A percentile compares a stretch with the other conserved stretches of the same genome.
These are phyloP conservation scores for Peucedramus taeniatus DNA, from an alignment of 2,113 vertebrate species.

Conservation along the genomic window DNA sequence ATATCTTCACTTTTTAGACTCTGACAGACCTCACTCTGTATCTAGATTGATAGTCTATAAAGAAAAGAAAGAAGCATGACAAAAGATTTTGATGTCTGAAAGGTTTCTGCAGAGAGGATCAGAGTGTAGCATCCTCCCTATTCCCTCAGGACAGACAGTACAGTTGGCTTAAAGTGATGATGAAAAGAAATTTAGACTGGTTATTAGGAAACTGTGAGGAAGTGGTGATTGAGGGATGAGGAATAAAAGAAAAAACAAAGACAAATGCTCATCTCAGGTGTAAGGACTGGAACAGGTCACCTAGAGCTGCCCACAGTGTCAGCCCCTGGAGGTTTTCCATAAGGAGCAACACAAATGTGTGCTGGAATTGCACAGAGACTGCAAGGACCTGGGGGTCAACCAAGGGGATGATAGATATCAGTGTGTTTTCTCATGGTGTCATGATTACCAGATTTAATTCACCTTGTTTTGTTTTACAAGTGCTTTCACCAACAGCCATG, in stretches of 20 bases:
- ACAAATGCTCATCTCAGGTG: not conserved
- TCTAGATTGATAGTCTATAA: not conserved
- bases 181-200: not conserved
- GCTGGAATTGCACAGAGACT: not conserved
- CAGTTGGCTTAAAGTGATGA: not conserved
- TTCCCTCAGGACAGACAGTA: not conserved
- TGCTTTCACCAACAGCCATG: not conserved
- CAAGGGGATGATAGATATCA: not conserved
- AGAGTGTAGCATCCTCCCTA: not conserved
- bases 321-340: not conserved
- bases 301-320: not conserved
- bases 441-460: not conserved
- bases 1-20: not conserved
- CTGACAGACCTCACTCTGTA: not conserved
- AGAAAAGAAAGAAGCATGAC: not conserved
- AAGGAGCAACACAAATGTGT: accelerated
- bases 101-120: not conserved
- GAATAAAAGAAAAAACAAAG: not conserved
- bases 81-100: not conserved
- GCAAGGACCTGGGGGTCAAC: not conserved
- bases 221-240: not conserved
- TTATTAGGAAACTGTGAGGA: not conserved
- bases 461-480: not conserved
- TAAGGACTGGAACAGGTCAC: not conserved
- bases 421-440: not conserved